Base-by-base conservation (phyloP, 2,113 vertebrate genomes). In the Cottus gobio region DNA sequence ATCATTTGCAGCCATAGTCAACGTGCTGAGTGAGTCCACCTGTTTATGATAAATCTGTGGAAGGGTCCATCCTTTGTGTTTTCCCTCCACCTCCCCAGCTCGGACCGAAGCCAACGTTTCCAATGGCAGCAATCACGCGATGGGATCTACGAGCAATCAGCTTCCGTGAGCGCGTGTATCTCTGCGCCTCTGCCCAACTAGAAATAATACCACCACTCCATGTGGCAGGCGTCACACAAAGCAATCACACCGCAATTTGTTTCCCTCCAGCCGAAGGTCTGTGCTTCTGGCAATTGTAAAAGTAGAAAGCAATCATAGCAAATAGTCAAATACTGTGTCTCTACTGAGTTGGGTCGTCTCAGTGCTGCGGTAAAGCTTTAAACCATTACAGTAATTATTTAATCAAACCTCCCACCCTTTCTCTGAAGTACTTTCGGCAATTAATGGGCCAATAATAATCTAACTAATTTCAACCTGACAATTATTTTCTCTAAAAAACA, bases 141-240 rank as follows among this genome's bases (percentile, higher is more conserved):
- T 61, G 68, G 34, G 10, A 79, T 89, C 79, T 84, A 82, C 80
- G 61, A 62, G 61, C 80, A 75, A 75, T 73, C 70, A 46, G 46
- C 68, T 65, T 71, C 78, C 56, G 24, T 28, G 42, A 84, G 76
- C 26, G 18, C 50, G 66, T 74, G 82, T 30, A n/a, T 72, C 62
- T 60, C 58, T 1, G 2, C 0, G 58, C 82, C 72, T 66, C 44
- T 11, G 71, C 78, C 78, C 77, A 85, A 65, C 50, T 37, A 46
- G 18, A 62, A 77, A 79, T 75, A 78, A 81, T 31, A 67, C 54
- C 56, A 62, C 52, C 22, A 1, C 50, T 75, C 63, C 61, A 26
- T 64, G 58, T 46, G 48, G 72, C 79, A 65, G 65, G 67, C 52
- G 71, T 64, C 67, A 81, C 42, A 68, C 78, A 74, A 61, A 70